Base-by-base conservation (phyloP, 1,140 invertebrate genomes). In the Trinorchestia longiramus region DNA sequence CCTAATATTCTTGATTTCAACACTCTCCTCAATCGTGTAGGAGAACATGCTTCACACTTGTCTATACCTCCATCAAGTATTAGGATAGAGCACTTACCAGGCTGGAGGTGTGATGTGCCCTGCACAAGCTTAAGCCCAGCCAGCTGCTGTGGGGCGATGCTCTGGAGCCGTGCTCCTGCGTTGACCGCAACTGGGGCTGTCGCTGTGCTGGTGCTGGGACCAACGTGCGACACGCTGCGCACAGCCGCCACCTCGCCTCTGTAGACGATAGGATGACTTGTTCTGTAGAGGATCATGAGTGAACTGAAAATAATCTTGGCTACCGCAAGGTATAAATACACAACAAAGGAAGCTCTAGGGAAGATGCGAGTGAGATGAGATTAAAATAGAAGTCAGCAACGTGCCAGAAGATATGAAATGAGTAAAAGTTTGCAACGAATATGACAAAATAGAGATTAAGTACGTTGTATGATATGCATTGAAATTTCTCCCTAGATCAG, bases 71-170 rank as follows among this genome's bases (percentile, higher is more conserved):
- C 8, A 3, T 77, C 17, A 43, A n/a, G 36, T 6, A 87, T 0
- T 42, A 95, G 41, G 42, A 15, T 15, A 44, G 23, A 0, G 6
- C 45, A 88, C 95, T 95, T 40, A 47, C 62, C 95, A 87, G 96
- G 95, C 96, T 62, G 95, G 36, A 88, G 95, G 40, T 44, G 96
- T 62, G 95, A 53, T 95, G 95, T 44, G 45, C 96, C 96, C 45
- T 96, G 96, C 17, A 95, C 92, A 40, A 96, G 53, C 42, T 94
- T 96, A n/a, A 95, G 91, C 19, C 96, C 96, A 45, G 96, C 44
- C 28, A 96, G 77, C 92, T 95, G 96, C 87, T 96, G 96, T 53
- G 96, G 87, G 45, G 90, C 91, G 23, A 96, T 95, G 43, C 87
- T 91, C 45, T 96, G 96, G 43, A 96, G 87, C 17, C 96, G 96